A percentile compares a stretch with the other conserved stretches of the same genome.
phyloP scores from a whole-genome alignment of 2,888 invertebrate species.

The Proisotoma minuta region DNA sequence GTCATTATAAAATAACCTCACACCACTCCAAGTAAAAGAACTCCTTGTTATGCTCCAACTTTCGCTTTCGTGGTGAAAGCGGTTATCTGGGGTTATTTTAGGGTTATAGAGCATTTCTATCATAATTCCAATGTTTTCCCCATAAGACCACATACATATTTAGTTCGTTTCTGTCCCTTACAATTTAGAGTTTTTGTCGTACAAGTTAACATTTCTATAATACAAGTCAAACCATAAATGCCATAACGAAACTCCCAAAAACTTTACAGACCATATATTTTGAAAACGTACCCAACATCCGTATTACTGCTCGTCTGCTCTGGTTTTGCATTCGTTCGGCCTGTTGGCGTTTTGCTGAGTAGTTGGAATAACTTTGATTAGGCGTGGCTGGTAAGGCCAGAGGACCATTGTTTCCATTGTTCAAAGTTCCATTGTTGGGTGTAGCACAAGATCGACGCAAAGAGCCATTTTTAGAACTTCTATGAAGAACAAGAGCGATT shows the following conservation, averaged over 20 bases:
- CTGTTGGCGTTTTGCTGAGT: slow-evolving; percentile 39
- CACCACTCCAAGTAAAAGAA: too few relatives aligned
- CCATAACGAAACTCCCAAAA: too few relatives aligned
- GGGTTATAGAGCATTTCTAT: too few relatives aligned
- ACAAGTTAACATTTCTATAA: background rate
- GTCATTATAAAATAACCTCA: background rate
- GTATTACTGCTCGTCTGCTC: slow-evolving; percentile 50
- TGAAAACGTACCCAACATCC: slow-evolving; percentile 50
- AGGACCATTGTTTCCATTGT: slow-evolving; percentile 11
- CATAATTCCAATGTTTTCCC: too few relatives aligned
- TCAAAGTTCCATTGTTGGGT: slow-evolving; percentile 25
- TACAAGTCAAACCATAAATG: too few relatives aligned
- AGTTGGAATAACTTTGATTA: slow-evolving; percentile 16
- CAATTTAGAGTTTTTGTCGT: too few relatives aligned
- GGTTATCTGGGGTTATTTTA: too few relatives aligned
- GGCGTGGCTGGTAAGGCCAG: background rate
- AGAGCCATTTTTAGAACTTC: slow-evolving; percentile 43
- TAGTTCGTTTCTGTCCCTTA: too few relatives aligned
- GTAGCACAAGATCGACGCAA: slow-evolving; percentile 44
- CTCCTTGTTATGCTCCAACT: too few relatives aligned
- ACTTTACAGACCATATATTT: background rate
- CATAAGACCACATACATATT: too few relatives aligned
- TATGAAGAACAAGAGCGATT: slow-evolving; percentile 49
- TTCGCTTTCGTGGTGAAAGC: too few relatives aligned
- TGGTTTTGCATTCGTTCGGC: slow-evolving; percentile 49